These are phyloP conservation scores for Pollenia griseotomentosa DNA, from an alignment of 2,888 invertebrate genomes.

Conservation along the genomic window DNA sequence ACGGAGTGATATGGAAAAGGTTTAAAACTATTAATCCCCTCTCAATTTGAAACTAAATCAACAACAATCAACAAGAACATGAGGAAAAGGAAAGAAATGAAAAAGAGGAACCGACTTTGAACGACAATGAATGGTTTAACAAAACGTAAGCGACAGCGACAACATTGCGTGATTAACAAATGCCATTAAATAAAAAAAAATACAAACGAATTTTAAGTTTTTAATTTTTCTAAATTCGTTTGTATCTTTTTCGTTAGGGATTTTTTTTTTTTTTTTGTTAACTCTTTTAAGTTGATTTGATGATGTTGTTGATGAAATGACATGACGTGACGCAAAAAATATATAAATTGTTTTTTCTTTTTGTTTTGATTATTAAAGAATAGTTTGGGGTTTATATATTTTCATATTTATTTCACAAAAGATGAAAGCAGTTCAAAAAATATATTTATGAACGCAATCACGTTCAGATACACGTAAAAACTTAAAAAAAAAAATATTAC, in stretches of 20 bases:
- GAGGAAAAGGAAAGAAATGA: conserved; percentile 14
- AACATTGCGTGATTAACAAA: conserved; percentile 80
- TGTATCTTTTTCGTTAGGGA: conserved; percentile 31
- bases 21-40: conserved; percentile 64
- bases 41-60: conserved; percentile 31
- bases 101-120: conserved; percentile 55
- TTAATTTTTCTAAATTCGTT: conserved; percentile 48
- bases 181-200: conserved; percentile 71
- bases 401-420: conserved; percentile 10
- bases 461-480: conserved; percentile 23
- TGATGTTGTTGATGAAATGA: conserved; percentile 80
- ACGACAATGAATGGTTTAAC: conserved; percentile 71
- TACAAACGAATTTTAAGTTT: conserved; percentile 62
- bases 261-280: conserved; percentile 11
- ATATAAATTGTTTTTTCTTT: conserved; percentile 27
- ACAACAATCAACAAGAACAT: conserved; percentile 57
- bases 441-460: conserved; percentile 78
- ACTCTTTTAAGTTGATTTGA: conserved; percentile 56
- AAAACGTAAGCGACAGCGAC: conserved; percentile 73
- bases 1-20: conserved; percentile 60
- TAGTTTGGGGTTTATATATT: conserved; percentile 15
- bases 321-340: conserved; percentile 79
- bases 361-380: conserved; percentile 46
- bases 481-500: conserved; percentile 7
- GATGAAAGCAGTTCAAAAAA: conserved; percentile 17